Evolutionary conservation across 2,113 vertebrate genomes (phyloP), one percentile per base, ranked within the genome.

Genomic region (Lepisosteus osseus): DNA sequence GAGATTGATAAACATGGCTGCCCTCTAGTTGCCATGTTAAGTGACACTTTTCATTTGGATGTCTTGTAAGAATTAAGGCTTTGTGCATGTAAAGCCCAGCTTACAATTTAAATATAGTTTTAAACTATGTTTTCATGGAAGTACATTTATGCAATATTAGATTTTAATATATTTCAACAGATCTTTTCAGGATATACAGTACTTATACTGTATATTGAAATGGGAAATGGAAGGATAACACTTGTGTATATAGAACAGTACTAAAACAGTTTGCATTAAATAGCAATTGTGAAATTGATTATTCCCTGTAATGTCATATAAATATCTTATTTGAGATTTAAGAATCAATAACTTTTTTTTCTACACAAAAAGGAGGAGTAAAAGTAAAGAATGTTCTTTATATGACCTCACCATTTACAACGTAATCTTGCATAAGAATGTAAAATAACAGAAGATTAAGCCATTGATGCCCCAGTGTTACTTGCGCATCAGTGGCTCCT

Each of bases 391-490:
- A 83, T 80, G 73, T 85, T 77, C 75, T 57, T 65, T 64, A 56
- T 70, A 74, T 65, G 42, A 44, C 44, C 40, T 65, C 74, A 75
- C 41, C 81, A 76, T 89, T 86, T 88, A 84, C 82, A 81, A 82
- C 77, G 80, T 88, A 87, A 89, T 91, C 87, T 90, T 81, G 80
- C 83, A 86, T 88, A 85, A 87, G 82, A 88, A 88, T 85, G 84
- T 85, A 81, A 80, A 86, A 87, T 80, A 73, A 81, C 77, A 82
- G 73, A 59, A 82, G 90, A 92, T 92, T 91, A 91, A 90, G 86
- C 86, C 79, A 88, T 90, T 90, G 84, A 88, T 85, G 80, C 76
- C 71, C 73, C 65, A 68, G 74, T 80, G 81, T 80, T 84, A 82
- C 79, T 81, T 83, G 86, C 75, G 86, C 90, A 88, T 87, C 89